phyloP scores from a whole-genome alignment of 2,113 vertebrate species.

The Rhea americana region DNA sequence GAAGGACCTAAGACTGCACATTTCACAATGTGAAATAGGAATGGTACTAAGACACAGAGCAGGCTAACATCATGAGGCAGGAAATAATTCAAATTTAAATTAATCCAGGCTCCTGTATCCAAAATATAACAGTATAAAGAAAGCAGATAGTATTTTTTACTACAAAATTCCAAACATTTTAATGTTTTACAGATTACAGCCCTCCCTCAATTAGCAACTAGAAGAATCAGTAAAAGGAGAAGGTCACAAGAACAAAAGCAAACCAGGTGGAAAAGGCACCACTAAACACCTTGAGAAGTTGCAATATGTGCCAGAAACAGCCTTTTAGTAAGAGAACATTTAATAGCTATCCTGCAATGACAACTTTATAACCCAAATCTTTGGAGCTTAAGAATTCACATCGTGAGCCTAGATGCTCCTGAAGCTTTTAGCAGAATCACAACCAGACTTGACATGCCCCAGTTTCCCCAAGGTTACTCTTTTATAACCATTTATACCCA shows the following conservation, averaged over 20 bases:
- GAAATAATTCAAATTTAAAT: not conserved
- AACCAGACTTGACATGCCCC: slow-evolving; percentile 41
- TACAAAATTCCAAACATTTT: not conserved
- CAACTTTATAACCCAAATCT: not conserved
- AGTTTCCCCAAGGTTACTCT: slow-evolving; percentile 49
- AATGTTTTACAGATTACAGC: not conserved
- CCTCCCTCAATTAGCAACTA: not conserved
- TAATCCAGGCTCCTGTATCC: not conserved
- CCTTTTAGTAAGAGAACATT: not conserved
- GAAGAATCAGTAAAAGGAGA: not conserved
- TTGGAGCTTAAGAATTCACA: not conserved
- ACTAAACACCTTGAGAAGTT: not conserved
- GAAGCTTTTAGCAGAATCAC: slow-evolving; percentile 5
- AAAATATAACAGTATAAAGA: not conserved
- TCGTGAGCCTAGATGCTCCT: not conserved
- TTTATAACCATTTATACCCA: not conserved
- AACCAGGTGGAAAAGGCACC: not conserved
- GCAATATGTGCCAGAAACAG: not conserved
- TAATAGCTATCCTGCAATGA: not conserved
- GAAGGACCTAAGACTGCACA: not conserved
- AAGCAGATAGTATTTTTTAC: not conserved
- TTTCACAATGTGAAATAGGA: not conserved
- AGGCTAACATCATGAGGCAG: accelerated
- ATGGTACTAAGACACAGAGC: not conserved
- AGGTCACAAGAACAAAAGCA: not conserved